A percentile compares a stretch with the other conserved stretches of the same genome.
Conservation (phyloP, 2,888 invertebrate species). For the Polyploca ridens region DNA sequence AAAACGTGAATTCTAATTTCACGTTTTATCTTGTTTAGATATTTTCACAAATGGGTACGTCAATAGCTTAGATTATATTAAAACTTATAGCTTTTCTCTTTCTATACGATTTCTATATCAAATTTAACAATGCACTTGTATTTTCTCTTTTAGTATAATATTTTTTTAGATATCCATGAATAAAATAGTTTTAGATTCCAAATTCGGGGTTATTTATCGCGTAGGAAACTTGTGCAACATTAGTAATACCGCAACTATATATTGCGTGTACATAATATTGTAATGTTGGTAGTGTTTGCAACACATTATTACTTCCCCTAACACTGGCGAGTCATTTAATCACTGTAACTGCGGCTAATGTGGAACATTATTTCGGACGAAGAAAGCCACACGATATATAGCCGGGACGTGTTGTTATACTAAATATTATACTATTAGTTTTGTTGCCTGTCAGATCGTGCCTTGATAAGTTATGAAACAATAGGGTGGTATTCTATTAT, state of each 20-base stretch:
- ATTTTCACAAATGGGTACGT: not conserved
- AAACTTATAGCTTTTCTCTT: too few species aligned
- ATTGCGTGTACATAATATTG: conserved; percentile 9
- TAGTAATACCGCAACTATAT: not conserved
- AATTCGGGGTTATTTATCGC: not conserved
- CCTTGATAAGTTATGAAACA: conserved; percentile 4
- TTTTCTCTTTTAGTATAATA: too few species aligned
- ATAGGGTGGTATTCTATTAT: not conserved
- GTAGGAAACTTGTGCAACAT: not conserved
- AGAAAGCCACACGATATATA: conserved; percentile 73
- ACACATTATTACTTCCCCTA: conserved; percentile 68
- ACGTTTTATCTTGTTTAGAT: not conserved
- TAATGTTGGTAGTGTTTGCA: conserved; percentile 49
- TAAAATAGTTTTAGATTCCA: too few species aligned
- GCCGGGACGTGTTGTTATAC: conserved; percentile 65
- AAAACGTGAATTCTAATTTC: not conserved
- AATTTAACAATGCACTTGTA: too few species aligned
- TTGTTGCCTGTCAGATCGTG: conserved; percentile 14
- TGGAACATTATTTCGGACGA: conserved; percentile 73
- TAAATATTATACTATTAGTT: conserved; percentile 63
- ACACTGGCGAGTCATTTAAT: conserved; percentile 73
- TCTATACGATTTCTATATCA: too few species aligned
- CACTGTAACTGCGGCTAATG: conserved; percentile 81
- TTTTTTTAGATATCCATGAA: too few species aligned
- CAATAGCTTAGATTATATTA: too few species aligned